Conservation (phyloP, 2,888 invertebrate species). For the Ochlodes sylvanus region DNA sequence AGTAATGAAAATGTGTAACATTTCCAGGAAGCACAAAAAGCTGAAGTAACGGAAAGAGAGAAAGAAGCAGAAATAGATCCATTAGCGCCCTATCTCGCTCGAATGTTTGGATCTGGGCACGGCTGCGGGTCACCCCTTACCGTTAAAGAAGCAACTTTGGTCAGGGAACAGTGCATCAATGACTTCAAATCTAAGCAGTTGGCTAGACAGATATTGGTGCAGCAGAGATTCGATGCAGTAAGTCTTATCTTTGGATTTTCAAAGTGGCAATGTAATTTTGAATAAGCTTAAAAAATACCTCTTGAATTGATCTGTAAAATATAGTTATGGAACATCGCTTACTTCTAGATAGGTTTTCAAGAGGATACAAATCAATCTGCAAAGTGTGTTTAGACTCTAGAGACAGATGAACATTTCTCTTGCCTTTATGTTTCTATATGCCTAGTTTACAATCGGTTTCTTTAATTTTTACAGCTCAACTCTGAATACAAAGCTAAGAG, state of each 20-base stretch:
- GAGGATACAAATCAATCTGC: no score
- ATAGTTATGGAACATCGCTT: no score
- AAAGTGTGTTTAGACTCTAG: no score
- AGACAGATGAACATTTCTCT: no score
- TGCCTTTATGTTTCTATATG: no score
- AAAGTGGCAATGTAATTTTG: no score
- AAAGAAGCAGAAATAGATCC: constrained; percentile 87
- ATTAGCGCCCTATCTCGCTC: constrained; percentile 86
- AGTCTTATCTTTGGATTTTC: not conserved
- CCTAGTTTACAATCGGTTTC: not conserved
- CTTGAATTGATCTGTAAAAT: no score
- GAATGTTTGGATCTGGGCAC: constrained; percentile 79
- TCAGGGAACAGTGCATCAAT: constrained; percentile 86
- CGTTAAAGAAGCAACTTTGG: constrained; percentile 73
- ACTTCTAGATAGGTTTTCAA: no score
- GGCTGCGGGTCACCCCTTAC: constrained; percentile 72
- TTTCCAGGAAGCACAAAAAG: constrained; percentile 75
- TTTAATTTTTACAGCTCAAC: constrained; percentile 67
- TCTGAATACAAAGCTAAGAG: constrained; percentile 82
- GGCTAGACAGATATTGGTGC: constrained; percentile 86
- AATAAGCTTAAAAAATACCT: no score
- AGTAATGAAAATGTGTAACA: not conserved
- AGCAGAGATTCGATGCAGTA: constrained; percentile 87
- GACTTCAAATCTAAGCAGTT: constrained; percentile 88
- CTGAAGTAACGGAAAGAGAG: constrained; percentile 84